Conservation (phyloP, 1,140 invertebrate species). For the Asobara japonica region DNA sequence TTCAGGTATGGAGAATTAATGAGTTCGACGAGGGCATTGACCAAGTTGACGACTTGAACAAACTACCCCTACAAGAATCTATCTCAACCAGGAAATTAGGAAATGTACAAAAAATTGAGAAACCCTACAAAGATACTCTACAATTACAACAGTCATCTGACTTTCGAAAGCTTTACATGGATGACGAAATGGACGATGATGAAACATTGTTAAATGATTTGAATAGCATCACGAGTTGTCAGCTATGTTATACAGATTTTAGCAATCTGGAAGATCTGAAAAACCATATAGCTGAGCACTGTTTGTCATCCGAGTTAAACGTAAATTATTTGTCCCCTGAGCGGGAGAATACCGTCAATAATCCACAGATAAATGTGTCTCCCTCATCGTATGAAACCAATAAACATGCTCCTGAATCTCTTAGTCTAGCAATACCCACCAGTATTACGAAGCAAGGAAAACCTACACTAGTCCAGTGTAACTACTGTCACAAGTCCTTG, state of each 20-base stretch:
- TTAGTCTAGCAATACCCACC: neutral
- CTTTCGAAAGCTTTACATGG: neutral
- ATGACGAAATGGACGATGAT: neutral
- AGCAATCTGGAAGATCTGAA: conserved; percentile 34
- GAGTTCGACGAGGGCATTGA: conserved; percentile 8
- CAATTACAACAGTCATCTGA: neutral
- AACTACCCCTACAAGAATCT: neutral
- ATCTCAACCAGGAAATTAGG: too few species aligned
- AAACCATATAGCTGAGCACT: conserved; percentile 39
- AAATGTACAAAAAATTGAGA: too few species aligned
- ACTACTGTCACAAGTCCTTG: conserved; percentile 29
- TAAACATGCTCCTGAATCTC: neutral
- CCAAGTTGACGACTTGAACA: neutral
- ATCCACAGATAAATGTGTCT: neutral
- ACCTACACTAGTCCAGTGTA: conserved; percentile 18
- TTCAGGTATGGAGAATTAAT: conserved; percentile 35
- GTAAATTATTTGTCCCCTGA: neutral
- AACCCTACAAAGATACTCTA: neutral
- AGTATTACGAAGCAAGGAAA: neutral
- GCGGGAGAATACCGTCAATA: neutral
- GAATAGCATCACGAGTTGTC: conserved; percentile 33
- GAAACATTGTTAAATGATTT: conserved; percentile 5
- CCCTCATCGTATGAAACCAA: neutral
- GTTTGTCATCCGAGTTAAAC: neutral
- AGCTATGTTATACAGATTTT: conserved; percentile 39